Evolutionary conservation across 2,113 vertebrate genomes (phyloP).

Genomic region (Turdus rufiventris): DNA sequence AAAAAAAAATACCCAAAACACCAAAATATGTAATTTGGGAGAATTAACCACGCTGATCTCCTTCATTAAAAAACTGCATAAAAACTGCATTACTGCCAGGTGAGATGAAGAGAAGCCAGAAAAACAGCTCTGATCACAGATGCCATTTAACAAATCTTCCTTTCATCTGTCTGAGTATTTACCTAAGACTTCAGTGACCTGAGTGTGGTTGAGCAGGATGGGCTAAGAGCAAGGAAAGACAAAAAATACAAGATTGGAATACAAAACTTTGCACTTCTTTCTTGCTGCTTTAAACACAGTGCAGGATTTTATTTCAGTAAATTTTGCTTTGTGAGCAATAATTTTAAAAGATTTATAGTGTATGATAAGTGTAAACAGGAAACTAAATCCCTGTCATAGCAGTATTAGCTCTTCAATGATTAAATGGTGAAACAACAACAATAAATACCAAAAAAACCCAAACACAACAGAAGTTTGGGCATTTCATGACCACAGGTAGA

Average conservation of each 20-base stretch:
- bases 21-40: not conserved
- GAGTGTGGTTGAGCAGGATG: not conserved
- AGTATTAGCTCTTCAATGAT: not conserved
- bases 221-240: not conserved
- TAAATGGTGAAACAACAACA: not conserved
- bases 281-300: not conserved
- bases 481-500: not conserved
- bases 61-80: not conserved
- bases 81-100: not conserved
- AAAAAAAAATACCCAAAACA: too few species aligned
- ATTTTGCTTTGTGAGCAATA: not conserved
- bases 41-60: not conserved
- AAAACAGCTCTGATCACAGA: not conserved
- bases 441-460: not conserved
- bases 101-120: not conserved
- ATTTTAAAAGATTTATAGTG: not conserved
- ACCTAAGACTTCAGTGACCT: not conserved
- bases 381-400: not conserved
- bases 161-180: not conserved
- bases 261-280: not conserved
- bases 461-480: accelerated
- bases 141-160: not conserved
- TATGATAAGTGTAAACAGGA: not conserved
- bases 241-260: not conserved
- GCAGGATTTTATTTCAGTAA: not conserved